Conservation (phyloP, 2,113 vertebrate genomes). For the Mastomys coucha region DNA sequence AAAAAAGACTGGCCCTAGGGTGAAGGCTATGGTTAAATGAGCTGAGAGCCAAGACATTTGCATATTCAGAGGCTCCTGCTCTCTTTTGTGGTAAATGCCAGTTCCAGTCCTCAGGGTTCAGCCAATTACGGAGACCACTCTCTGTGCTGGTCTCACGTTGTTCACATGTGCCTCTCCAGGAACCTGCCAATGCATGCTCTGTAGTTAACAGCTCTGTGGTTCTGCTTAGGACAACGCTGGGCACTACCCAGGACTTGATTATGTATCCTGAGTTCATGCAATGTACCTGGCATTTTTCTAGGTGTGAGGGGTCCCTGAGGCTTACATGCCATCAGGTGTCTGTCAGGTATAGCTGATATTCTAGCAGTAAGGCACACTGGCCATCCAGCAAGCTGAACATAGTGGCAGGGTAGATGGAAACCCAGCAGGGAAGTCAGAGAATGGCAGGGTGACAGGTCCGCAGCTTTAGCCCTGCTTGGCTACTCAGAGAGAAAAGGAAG, state of each 20-base stretch:
- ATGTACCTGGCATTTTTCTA: background rate
- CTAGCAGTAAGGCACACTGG: background rate
- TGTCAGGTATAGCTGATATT: background rate
- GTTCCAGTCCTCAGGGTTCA: background rate
- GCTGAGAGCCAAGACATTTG: background rate
- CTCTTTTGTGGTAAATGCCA: accelerated
- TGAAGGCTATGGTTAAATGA: background rate
- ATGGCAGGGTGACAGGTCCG: background rate
- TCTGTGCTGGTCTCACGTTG: background rate
- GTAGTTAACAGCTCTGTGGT: background rate
- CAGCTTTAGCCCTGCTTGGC: too few relatives aligned
- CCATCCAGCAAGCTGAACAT: background rate
- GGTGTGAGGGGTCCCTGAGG: background rate
- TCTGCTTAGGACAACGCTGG: background rate
- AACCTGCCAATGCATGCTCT: background rate
- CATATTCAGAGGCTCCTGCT: accelerated
- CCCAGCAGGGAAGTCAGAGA: accelerated
- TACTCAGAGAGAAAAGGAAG: background rate
- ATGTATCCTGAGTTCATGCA: background rate
- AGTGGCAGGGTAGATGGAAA: accelerated
- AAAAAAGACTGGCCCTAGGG: too few relatives aligned
- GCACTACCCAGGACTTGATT: too few relatives aligned
- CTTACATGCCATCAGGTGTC: background rate
- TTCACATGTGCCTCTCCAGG: background rate
- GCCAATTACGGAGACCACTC: background rate